Conservation (phyloP, 2,888 invertebrate genomes). For the Nephrotoma flavescens region DNA sequence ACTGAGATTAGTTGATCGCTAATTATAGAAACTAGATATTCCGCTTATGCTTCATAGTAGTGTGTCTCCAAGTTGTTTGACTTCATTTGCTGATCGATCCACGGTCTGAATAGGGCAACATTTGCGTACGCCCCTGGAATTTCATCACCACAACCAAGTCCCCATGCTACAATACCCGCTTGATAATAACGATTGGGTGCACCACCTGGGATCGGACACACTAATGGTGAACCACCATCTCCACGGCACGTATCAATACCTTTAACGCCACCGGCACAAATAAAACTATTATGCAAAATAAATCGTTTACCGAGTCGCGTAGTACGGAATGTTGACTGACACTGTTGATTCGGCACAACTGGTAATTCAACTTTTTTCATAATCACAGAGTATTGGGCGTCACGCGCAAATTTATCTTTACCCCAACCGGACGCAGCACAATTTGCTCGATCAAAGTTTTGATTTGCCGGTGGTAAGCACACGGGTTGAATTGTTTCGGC, state of each 20-base stretch:
- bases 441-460: slow-evolving; percentile 30
- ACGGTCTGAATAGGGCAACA: slow-evolving; percentile 48
- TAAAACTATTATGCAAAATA: slow-evolving; percentile 50
- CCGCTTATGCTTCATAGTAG: background rate
- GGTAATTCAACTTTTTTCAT: slow-evolving; percentile 59
- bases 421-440: slow-evolving; percentile 74
- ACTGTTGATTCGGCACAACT: slow-evolving; percentile 42
- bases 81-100: slow-evolving; percentile 54
- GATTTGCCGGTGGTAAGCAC: slow-evolving; percentile 40
- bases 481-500: slow-evolving; percentile 53
- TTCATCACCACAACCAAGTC: slow-evolving; percentile 63
- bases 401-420: slow-evolving; percentile 49
- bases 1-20: background rate
- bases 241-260: slow-evolving; percentile 68
- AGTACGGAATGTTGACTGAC: slow-evolving; percentile 41
- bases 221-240: slow-evolving; percentile 68
- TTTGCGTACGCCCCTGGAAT: slow-evolving; percentile 70
- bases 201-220: slow-evolving; percentile 41
- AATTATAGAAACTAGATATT: background rate
- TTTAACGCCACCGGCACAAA: slow-evolving; percentile 64
- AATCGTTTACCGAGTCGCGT: slow-evolving; percentile 54
- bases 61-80: slow-evolving; percentile 32
- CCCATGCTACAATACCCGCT: slow-evolving; percentile 76
- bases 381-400: slow-evolving; percentile 51
- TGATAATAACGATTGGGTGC: slow-evolving; percentile 47